These are phyloP conservation scores for Cotesia glomerata DNA, from an alignment of 1,140 invertebrate genomes.

Conservation along the genomic window DNA sequence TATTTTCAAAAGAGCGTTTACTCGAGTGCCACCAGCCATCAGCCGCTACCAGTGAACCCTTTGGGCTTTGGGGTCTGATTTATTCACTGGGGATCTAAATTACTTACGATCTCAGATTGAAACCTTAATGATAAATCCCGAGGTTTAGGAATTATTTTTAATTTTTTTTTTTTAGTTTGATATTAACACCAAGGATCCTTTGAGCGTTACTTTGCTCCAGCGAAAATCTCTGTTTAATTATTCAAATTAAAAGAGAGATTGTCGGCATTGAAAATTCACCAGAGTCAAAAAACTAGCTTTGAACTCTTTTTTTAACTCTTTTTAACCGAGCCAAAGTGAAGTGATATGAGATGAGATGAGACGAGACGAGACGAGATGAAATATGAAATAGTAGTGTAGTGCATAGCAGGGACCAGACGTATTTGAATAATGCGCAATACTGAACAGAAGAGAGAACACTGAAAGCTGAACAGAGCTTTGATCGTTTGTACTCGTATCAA, in stretches of 20 bases:
- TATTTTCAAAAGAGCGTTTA: constrained; percentile 48
- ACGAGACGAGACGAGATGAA: no score
- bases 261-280: no score
- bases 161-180: no score
- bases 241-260: no score
- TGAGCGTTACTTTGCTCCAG: not conserved
- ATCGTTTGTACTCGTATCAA: not conserved
- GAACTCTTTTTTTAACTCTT: no score
- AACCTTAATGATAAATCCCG: constrained; percentile 45
- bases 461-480: not conserved
- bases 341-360: no score
- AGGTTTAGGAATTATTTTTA: no score
- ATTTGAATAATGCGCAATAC: constrained; percentile 1
- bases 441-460: not conserved
- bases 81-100: constrained; percentile 38
- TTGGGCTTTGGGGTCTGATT: constrained; percentile 33
- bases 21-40: constrained; percentile 38
- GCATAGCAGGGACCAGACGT: constrained; percentile 10
- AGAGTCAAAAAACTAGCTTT: no score
- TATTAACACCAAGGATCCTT: no score
- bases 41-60: constrained; percentile 38
- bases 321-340: no score
- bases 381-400: not conserved
- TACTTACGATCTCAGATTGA: constrained; percentile 42
- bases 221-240: constrained; percentile 24